phyloP scores from a whole-genome alignment of 1,140 invertebrate genomes.

The Drusus annulatus region DNA sequence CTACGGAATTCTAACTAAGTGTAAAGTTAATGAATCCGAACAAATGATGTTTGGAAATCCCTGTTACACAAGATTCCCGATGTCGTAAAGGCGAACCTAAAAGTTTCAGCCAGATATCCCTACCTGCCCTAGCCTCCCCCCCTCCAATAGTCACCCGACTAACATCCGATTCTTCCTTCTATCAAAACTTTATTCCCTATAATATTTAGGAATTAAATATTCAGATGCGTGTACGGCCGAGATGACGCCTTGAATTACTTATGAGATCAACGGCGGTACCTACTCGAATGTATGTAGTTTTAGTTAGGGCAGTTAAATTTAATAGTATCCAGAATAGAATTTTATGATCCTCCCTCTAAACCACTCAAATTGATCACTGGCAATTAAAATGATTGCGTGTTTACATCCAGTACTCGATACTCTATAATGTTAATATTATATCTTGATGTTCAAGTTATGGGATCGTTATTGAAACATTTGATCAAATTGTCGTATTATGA shows the following conservation, averaged over 20 bases:
- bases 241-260: constrained; percentile 48
- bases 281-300: neutral
- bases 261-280: constrained; percentile 25
- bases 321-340: constrained; percentile 13
- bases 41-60: neutral
- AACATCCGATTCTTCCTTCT: constrained; percentile 30
- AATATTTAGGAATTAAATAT: constrained; percentile 58
- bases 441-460: neutral
- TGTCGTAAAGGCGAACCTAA: constrained; percentile 50
- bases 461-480: neutral
- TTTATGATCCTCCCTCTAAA: constrained; percentile 19
- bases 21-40: neutral
- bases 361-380: constrained; percentile 22
- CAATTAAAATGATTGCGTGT: constrained; percentile 45
- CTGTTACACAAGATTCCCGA: neutral
- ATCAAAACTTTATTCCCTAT: constrained; percentile 57
- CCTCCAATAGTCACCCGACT: neutral
- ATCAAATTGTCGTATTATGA: neutral
- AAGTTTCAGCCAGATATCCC: constrained; percentile 47
- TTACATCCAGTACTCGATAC: neutral
- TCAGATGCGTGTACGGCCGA: constrained; percentile 50
- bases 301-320: constrained; percentile 13
- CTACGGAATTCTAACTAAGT: too few species aligned
- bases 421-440: neutral
- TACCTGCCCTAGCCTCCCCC: neutral